Percentiles rank a stretch among this genome's conserved stretches.
These are phyloP conservation scores for Champsocephalus esox DNA, from an alignment of 2,797 vertebrate genomes.

Conservation along the genomic window DNA sequence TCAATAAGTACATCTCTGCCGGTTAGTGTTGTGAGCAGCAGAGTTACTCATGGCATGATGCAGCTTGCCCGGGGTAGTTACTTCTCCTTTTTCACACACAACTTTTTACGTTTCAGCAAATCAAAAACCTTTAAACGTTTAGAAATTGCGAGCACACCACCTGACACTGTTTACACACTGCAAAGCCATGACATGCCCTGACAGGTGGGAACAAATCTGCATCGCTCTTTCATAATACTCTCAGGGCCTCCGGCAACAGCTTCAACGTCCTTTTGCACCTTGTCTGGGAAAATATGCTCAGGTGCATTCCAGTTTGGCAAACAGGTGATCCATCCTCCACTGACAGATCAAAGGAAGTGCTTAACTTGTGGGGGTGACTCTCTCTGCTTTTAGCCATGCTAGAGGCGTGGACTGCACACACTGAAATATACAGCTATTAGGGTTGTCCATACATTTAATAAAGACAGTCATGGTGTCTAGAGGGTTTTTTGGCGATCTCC, in stretches of 20 bases:
- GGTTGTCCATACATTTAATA: not conserved
- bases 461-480: not conserved
- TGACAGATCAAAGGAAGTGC: constrained; percentile 33
- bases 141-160: constrained; percentile 33
- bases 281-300: constrained; percentile 80
- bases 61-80: constrained; percentile 40
- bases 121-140: constrained; percentile 45
- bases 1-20: constrained; percentile 42
- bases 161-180: constrained; percentile 65
- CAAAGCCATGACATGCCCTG: constrained; percentile 56
- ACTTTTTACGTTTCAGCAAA: constrained; percentile 44
- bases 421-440: not conserved
- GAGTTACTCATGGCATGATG: constrained; percentile 46
- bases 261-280: constrained; percentile 74
- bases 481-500: not conserved
- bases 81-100: constrained; percentile 46
- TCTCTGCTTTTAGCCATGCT: not conserved
- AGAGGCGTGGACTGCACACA: not conserved
- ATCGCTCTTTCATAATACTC: constrained; percentile 69
- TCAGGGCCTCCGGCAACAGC: constrained; percentile 65
- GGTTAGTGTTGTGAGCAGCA: constrained; percentile 18
- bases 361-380: not conserved
- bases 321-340: constrained; percentile 60
- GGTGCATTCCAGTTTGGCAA: constrained; percentile 60
- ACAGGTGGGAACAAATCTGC: constrained; percentile 68